Base-by-base conservation (phyloP, 2,888 invertebrate species). In the Ecliptopera silaceata region DNA sequence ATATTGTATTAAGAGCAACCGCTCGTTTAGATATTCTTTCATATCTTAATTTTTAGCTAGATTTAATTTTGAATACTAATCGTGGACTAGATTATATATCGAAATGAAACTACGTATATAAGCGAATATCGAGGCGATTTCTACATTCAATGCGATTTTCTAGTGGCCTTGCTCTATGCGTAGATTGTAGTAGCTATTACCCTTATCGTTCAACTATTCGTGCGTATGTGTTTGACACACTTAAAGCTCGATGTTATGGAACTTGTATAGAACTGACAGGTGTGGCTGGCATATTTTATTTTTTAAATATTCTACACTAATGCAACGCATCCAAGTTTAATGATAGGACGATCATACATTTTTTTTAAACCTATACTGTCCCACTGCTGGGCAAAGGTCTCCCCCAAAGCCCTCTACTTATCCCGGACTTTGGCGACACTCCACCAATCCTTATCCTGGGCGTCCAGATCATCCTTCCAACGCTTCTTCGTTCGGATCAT, bases 131-230 rank as follows among this genome's bases (percentile, higher is more conserved):
- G 44, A 62, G 62, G 58, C 13, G 59, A 18, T 29, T 44, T 59
- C 42, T 31, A 47, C 26, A 31, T 44, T 46, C 41, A 20, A 45
- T 71, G 65, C 69, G 57, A 69, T 72, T 74, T 70, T 70, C 63
- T 56, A 34, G 52, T 61, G 70, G 61, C 72, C 72, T 75, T 64
- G 68, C 51, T 45, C 45, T 56, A 61, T 56, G 56, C 57, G 59
- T 54, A 47, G 39, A 59, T 44, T 54, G 51, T 41, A 45, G 47
- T 54, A 56, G 50, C 44, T 56, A 46, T 31, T 47, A 42, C 56
- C 61, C 63, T 61, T 65, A 63, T 63, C 60, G 56, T 53, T 52
- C 36, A 44, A 45, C 51, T 55, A 55, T 56, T 54, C 58, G 52
- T 34, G 31, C n/a, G 51, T 51, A 56, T 56, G 55, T 54, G 54